phyloP scores from a whole-genome alignment of 2,113 vertebrate species.

The Archilochus colubris region DNA sequence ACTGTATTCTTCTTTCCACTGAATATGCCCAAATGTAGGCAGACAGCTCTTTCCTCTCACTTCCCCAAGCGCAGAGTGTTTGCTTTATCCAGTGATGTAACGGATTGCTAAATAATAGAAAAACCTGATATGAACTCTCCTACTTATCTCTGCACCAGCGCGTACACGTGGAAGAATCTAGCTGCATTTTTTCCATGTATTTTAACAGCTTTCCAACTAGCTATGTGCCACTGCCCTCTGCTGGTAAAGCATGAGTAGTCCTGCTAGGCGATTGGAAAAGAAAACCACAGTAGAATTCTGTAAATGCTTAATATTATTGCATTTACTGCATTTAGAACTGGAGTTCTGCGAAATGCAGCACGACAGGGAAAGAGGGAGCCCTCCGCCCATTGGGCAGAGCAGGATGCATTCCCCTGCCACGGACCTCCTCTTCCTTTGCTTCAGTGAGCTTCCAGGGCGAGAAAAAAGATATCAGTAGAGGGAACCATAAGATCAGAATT shows the following conservation, averaged over 20 bases:
- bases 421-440: not conserved
- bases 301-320: not conserved
- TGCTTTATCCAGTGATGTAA: constrained; percentile 50
- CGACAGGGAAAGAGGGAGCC: not conserved
- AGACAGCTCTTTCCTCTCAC: constrained; percentile 10
- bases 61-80: not conserved
- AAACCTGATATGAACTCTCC: constrained; percentile 54
- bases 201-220: not conserved
- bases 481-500: not conserved
- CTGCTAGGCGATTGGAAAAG: not conserved
- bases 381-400: fast-evolving
- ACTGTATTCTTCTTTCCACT: not conserved
- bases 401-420: not conserved
- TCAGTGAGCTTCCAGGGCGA: not conserved
- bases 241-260: not conserved
- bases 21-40: constrained; percentile 19
- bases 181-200: not conserved
- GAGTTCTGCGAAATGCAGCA: not conserved
- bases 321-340: not conserved
- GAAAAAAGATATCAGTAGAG: not conserved
- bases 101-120: constrained; percentile 43
- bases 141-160: not conserved
- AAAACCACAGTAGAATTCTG: not conserved
- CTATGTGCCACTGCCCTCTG: constrained; percentile 59
- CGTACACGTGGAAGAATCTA: not conserved